Evolutionary conservation across 2,797 vertebrate species (phyloP).

Genomic region (Thripadectes ignobilis): DNA sequence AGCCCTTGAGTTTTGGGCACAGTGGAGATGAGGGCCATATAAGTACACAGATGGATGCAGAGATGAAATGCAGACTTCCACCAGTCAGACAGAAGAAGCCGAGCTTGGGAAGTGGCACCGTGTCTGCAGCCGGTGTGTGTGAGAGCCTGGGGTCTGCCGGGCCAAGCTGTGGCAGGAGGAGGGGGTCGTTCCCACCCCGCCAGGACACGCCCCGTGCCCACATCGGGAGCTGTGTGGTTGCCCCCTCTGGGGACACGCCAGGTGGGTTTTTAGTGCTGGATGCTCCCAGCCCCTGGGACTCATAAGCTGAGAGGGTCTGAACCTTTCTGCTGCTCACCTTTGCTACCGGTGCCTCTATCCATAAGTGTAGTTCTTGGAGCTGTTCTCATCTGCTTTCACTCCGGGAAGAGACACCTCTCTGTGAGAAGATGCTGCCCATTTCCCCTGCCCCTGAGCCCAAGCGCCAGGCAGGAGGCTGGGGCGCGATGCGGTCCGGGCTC

Average conservation of each 20-base stretch:
- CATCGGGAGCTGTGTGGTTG: accelerated
- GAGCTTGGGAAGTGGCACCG: accelerated
- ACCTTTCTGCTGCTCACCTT: not conserved
- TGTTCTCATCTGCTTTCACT: not conserved
- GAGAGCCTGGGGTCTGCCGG: not conserved
- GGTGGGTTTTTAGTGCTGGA: not conserved
- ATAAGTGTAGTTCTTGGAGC: not conserved
- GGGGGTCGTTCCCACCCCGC: not conserved
- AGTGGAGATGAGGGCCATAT: slow-evolving; percentile 1
- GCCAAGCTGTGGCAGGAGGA: not conserved
- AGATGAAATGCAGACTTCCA: not conserved
- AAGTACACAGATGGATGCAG: not conserved
- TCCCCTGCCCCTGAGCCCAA: not conserved
- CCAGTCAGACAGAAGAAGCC: not conserved
- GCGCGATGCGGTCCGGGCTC: not conserved
- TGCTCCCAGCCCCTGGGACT: not conserved
- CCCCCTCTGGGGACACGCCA: accelerated
- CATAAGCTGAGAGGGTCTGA: not conserved
- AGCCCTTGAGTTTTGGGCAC: not conserved
- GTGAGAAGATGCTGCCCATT: not conserved
- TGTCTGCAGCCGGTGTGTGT: accelerated
- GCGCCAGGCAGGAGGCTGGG: not conserved
- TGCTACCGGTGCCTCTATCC: not conserved
- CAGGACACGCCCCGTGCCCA: accelerated
- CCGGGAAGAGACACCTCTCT: not conserved